A percentile compares a stretch with the other conserved stretches of the same genome.
Conservation (phyloP, 2,113 vertebrate species). For the Notiomystis cincta region DNA sequence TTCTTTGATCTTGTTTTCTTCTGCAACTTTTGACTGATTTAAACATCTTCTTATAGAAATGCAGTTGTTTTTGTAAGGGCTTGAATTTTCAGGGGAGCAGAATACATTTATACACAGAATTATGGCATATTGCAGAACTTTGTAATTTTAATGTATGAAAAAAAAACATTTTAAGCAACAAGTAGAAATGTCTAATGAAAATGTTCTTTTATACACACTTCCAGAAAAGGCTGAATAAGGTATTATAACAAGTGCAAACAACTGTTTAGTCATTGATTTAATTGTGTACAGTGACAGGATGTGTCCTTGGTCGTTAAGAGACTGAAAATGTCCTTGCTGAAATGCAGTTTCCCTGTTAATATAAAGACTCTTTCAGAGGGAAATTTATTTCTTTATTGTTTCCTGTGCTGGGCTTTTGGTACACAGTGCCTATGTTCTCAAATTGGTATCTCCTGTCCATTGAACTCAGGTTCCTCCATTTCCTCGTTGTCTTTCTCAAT, state of each 20-base stretch:
- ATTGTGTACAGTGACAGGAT: background rate
- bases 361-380: background rate
- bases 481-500: background rate
- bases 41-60: background rate
- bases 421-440: background rate
- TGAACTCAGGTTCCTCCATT: background rate
- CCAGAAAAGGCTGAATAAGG: background rate
- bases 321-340: background rate
- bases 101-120: background rate
- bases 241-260: background rate
- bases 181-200: background rate
- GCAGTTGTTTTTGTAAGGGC: background rate
- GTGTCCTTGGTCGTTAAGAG: background rate
- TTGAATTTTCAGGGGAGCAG: background rate
- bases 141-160: background rate
- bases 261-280: background rate
- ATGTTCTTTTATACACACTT: background rate
- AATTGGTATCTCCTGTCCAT: background rate
- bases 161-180: background rate
- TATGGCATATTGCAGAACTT: background rate
- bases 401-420: background rate
- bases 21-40: background rate
- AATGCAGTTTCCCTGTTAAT: background rate
- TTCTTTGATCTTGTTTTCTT: slow-evolving; percentile 14
- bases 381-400: background rate